A percentile compares a stretch with the other conserved stretches of the same genome.
Conservation (phyloP, 2,113 vertebrate species). For the Gallinago jamesoni region DNA sequence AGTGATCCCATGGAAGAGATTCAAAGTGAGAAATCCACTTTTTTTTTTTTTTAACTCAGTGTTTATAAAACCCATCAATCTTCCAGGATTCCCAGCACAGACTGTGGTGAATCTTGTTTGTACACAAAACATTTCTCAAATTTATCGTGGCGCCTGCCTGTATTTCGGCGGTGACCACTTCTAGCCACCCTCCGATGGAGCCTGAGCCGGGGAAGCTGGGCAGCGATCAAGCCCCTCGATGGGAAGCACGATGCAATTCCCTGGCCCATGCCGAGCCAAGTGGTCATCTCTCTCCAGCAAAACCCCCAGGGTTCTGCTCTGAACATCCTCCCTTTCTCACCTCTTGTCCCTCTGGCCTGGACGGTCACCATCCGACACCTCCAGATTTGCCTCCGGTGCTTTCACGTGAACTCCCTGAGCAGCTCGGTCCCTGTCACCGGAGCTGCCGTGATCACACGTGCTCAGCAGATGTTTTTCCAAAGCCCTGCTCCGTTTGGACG, state of each 20-base stretch:
- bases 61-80: background rate
- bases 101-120: background rate
- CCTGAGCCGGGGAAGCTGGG: background rate
- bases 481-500: background rate
- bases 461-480: background rate
- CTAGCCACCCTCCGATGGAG: fast-evolving
- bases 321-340: background rate
- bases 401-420: background rate
- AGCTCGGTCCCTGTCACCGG: background rate
- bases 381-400: background rate
- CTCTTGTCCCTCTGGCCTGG: background rate
- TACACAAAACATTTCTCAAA: background rate
- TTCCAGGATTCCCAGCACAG: background rate
- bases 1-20: background rate
- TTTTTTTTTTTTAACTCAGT: background rate
- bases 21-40: background rate
- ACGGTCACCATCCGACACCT: fast-evolving
- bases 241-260: background rate
- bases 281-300: background rate
- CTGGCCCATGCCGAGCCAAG: fast-evolving
- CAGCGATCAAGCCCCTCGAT: fast-evolving
- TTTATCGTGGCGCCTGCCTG: background rate
- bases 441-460: background rate
- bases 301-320: too few species aligned
- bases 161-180: background rate